Evolutionary conservation across 2,113 vertebrate species (phyloP).

Genomic region (Buteo buteo): DNA sequence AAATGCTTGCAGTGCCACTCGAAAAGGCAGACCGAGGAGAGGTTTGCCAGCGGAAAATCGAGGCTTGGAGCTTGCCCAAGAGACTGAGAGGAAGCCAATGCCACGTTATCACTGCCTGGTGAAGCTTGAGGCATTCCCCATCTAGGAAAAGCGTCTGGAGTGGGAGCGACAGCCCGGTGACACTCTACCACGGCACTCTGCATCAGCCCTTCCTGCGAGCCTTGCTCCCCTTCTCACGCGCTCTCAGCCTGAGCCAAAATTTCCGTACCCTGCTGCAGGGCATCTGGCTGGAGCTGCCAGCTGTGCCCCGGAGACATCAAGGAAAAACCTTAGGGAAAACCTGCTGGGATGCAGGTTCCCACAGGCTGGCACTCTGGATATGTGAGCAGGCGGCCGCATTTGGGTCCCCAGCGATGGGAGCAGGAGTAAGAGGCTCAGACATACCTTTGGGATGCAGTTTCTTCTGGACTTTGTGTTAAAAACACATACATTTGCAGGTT

Average conservation of each 20-base stretch:
- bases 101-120: background rate
- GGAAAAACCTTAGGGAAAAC: background rate
- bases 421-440: background rate
- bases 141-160: background rate
- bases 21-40: background rate
- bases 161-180: background rate
- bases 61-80: background rate
- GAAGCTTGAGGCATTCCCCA: background rate
- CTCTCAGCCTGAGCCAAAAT: background rate
- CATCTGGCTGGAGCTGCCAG: background rate
- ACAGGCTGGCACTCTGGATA: background rate
- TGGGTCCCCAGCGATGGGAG: too few relatives aligned
- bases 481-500: background rate
- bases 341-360: background rate
- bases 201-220: background rate
- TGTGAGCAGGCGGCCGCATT: fast-evolving
- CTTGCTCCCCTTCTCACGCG: fast-evolving
- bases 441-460: background rate
- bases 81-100: background rate
- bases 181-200: fast-evolving
- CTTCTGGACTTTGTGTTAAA: background rate
- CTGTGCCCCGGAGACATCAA: fast-evolving
- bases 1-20: fast-evolving
- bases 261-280: background rate
- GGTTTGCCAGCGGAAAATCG: background rate